A percentile compares a stretch with the other conserved stretches of the same genome.
phyloP scores from a whole-genome alignment of 2,113 vertebrate species.

The Pelodiscus sinensis region DNA sequence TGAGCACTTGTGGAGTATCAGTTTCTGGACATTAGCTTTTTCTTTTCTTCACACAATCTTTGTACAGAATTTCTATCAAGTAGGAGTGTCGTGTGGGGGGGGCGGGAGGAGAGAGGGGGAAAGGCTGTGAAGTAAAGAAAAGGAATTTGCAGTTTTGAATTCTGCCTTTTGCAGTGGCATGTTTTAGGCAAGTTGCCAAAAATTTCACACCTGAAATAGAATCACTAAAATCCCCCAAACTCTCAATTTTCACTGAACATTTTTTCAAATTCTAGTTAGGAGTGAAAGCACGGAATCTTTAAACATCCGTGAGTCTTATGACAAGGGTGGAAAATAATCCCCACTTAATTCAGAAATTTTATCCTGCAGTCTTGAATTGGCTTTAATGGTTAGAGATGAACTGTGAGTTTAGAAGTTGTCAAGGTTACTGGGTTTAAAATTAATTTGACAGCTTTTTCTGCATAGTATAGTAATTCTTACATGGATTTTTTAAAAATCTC shows the following conservation, averaged over 20 bases:
- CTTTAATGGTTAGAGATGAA: not conserved
- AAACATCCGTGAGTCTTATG: not conserved
- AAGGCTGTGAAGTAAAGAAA: conserved; percentile 39
- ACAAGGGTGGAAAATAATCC: not conserved
- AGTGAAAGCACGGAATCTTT: conserved; percentile 11
- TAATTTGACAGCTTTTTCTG: not conserved
- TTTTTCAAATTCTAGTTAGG: conserved; percentile 10
- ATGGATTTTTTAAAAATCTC: not conserved
- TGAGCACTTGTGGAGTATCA: not conserved
- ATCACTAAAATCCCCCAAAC: conserved; percentile 49
- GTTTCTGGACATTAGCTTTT: conserved; percentile 37
- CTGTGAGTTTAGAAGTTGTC: not conserved
- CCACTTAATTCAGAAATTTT: conserved; percentile 5
- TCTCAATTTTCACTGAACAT: conserved; percentile 44
- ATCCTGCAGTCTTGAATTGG: not conserved
- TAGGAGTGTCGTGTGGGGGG: conserved; percentile 38
- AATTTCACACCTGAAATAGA: conserved; percentile 40
- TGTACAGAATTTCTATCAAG: conserved; percentile 55
- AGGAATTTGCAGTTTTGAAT: conserved; percentile 41
- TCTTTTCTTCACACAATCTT: conserved; percentile 39
- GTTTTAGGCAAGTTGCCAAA: conserved; percentile 38
- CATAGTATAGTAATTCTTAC: not conserved
- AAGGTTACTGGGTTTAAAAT: not conserved
- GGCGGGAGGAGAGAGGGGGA: conserved; percentile 45
- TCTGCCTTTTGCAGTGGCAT: conserved; percentile 33